These are phyloP conservation scores for Xenopus petersii DNA, from an alignment of 2,797 vertebrate species.

Conservation along the genomic window DNA sequence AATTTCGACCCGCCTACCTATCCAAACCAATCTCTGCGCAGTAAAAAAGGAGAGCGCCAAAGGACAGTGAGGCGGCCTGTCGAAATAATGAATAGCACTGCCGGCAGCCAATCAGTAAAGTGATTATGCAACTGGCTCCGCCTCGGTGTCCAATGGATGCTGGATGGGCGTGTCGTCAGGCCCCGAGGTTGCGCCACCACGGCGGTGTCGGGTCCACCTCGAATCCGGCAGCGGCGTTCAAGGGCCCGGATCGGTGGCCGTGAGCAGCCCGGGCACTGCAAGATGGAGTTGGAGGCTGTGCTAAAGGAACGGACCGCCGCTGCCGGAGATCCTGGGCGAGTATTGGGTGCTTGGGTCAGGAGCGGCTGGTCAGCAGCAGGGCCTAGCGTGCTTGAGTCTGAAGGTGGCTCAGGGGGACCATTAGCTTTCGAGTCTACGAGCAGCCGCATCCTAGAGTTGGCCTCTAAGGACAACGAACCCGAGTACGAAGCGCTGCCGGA, in stretches of 20 bases:
- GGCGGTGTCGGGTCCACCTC: constrained; percentile 38
- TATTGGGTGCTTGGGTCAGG: constrained; percentile 43
- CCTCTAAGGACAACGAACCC: constrained; percentile 57
- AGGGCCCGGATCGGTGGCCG: constrained; percentile 18
- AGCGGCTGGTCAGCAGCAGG: constrained; percentile 51
- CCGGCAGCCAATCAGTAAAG: constrained; percentile 32
- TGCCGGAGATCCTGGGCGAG: constrained; percentile 56
- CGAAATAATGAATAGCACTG: constrained; percentile 43
- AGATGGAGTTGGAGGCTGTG: constrained; percentile 54
- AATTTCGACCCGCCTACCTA: not conserved
- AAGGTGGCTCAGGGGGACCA: constrained; percentile 50
- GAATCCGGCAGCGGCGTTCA: constrained; percentile 44
- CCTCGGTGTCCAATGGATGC: not conserved
- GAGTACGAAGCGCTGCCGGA: constrained; percentile 91
- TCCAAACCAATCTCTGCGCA: constrained; percentile 52
- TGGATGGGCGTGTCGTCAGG: constrained; percentile 27
- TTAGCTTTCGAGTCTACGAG: constrained; percentile 45
- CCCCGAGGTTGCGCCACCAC: constrained; percentile 45
- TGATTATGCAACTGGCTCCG: not conserved
- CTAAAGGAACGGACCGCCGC: constrained; percentile 28
- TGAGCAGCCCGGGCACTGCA: constrained; percentile 23
- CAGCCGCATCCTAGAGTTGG: constrained; percentile 52
- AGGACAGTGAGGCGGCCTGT: constrained; percentile 3
- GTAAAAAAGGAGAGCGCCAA: constrained; percentile 55
- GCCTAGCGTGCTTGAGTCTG: constrained; percentile 49